A percentile compares a stretch with the other conserved stretches of the same genome.
phyloP scores from a whole-genome alignment of 1,140 invertebrate species.

The Brachionus koreanus region DNA sequence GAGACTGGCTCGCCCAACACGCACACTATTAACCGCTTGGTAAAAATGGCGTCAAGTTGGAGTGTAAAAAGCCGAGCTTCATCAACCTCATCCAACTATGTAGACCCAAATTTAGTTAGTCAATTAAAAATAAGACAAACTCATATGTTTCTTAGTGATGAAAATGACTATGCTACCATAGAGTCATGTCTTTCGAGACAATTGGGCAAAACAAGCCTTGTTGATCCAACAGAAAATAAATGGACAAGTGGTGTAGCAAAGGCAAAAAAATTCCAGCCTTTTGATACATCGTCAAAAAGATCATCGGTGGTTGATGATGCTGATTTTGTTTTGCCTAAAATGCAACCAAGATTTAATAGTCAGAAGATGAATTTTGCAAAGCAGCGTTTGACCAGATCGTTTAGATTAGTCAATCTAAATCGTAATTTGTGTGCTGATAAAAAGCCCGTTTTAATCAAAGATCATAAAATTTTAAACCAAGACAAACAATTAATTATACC shows the following conservation, averaged over 20 bases:
- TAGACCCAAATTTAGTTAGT: conserved; percentile 14
- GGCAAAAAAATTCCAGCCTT: neutral
- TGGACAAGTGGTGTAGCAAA: neutral
- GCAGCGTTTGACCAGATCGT: neutral
- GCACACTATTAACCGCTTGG: neutral
- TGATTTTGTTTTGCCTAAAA: neutral
- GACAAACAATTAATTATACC: neutral
- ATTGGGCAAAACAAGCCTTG: neutral
- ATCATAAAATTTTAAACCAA: neutral
- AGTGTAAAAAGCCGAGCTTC: conserved; percentile 1
- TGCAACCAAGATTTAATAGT: neutral
- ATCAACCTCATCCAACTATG: conserved; percentile 12
- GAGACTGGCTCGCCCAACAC: neutral
- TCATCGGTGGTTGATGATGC: neutral
- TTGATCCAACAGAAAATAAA: neutral
- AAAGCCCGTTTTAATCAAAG: neutral
- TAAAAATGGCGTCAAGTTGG: neutral
- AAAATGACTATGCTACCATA: neutral
- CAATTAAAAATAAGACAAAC: conserved; percentile 15
- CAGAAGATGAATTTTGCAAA: neutral
- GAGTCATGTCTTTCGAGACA: neutral
- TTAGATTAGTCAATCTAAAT: neutral
- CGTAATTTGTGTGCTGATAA: neutral
- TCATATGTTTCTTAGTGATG: conserved; percentile 20
- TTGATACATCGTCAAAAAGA: neutral